Base-by-base conservation (phyloP, 2,113 vertebrate species). In the Girardinichthys multiradiatus region DNA sequence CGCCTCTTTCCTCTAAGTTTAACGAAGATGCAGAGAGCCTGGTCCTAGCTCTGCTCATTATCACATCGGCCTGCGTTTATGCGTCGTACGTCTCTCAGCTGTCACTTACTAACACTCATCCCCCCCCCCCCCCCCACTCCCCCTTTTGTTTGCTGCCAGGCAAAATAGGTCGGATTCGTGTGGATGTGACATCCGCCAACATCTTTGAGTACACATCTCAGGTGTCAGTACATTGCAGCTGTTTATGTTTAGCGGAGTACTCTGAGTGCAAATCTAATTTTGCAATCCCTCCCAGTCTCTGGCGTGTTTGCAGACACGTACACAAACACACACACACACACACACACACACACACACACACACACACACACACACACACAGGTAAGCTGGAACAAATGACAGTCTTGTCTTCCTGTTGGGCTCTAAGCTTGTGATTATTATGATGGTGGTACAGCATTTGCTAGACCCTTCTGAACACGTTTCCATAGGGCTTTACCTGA, bases 361-460 rank as follows among this genome's bases (percentile, higher is more conserved):
- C 39, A 66, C 64, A 57, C 42, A 58, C 26, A 48, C 42, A 65
- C 59, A 59, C 35, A 67, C 54, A 70, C 64, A 57, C 27, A 66
- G 10, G 64, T 31, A 24, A 0, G 15, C 30, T 42, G 57, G 19
- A 75, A 70, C 59, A 82, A 82, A 71, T 31, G 29, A n/a, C 30
- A 68, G 54, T 33, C 13, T 76, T 57, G 35, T 71, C 76, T 29
- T 31, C 54, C 64, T 21, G 9, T 70, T 66, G 0, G 19, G 65
- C 70, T 70, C 19, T 26, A 30, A 87, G 60, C 51, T 26, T 35
- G 5, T 78, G 35, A 82, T 78, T 83, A 75, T 37, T 69, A 79
- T 66, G n/a, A 69, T 67, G 29, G 29, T 24, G 58, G 57, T 17
- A 8, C 21, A 48, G 9, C 26, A n/a, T 84, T 77, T 67, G 35